A percentile compares a stretch with the other conserved stretches of the same genome.
Conservation (phyloP, 2,888 invertebrate species). For the Alentia gelatinosa region DNA sequence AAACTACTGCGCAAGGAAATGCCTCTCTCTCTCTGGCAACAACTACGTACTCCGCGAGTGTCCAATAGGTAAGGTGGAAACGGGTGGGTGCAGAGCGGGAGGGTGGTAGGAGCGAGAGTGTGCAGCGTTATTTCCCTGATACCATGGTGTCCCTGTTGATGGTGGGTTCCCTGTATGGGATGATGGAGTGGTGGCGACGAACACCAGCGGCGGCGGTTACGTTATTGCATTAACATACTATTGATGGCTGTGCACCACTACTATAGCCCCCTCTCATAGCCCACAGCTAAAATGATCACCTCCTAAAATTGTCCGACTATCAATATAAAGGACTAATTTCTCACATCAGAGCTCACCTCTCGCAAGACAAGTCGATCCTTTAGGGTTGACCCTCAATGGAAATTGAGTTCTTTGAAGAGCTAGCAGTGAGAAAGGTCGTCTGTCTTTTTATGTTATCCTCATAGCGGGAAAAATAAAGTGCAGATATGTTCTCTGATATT, state of each 20-base stretch:
- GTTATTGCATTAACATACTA: constrained; percentile 15
- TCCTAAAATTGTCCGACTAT: not conserved
- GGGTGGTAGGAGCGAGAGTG: not conserved
- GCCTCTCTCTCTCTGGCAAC: not conserved
- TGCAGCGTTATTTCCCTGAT: not conserved
- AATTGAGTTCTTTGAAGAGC: too few relatives aligned
- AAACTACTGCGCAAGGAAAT: not conserved
- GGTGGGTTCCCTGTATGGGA: not conserved
- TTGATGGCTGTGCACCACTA: not conserved
- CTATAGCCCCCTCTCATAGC: not conserved
- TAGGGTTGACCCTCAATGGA: too few relatives aligned
- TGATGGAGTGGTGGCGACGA: not conserved
- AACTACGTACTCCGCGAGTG: not conserved
- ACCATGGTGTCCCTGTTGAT: not conserved
- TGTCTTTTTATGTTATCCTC: too few relatives aligned
- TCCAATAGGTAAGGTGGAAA: not conserved
- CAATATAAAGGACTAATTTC: not conserved
- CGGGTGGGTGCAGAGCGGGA: not conserved
- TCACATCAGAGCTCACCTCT: not conserved
- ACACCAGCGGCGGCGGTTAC: not conserved
- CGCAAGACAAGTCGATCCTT: too few relatives aligned
- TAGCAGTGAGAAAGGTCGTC: not conserved
- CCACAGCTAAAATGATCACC: not conserved
- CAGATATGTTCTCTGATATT: too few relatives aligned
- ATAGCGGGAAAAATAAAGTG: too few relatives aligned